These are phyloP conservation scores for Amphipyra berbera DNA, from an alignment of 2,888 invertebrate genomes.

Conservation along the genomic window DNA sequence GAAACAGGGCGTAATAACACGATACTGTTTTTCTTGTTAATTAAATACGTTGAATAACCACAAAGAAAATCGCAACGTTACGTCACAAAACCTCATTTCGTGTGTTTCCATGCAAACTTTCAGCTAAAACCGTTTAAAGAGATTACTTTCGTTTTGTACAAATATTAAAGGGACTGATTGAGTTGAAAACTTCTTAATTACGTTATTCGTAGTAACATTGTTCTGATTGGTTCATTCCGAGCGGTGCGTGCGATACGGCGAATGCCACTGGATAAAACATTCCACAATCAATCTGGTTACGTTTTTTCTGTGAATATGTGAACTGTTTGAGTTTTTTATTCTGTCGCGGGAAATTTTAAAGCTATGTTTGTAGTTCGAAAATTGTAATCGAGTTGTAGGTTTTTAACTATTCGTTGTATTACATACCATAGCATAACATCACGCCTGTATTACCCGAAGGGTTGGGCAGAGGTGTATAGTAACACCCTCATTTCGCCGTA, in stretches of 20 bases:
- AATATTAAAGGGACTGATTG: constrained; percentile 78
- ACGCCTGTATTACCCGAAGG: no score
- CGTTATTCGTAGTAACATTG: constrained; percentile 56
- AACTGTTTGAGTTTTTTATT: constrained; percentile 13
- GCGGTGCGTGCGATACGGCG: constrained; percentile 45
- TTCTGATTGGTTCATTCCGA: constrained; percentile 54
- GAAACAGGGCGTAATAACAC: background rate
- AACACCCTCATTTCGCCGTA: no score
- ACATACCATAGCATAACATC: no score
- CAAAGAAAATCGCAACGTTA: constrained; percentile 13
- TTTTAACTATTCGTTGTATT: background rate
- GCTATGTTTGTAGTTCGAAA: constrained; percentile 13
- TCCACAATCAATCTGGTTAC: constrained; percentile 19
- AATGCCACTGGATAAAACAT: constrained; percentile 41
- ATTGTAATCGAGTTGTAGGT: constrained; percentile 14
- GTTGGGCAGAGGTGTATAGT: no score
- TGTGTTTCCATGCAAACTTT: constrained; percentile 58
- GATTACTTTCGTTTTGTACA: constrained; percentile 79
- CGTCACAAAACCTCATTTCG: constrained; percentile 34
- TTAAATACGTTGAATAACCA: background rate
- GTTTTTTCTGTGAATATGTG: constrained; percentile 26
- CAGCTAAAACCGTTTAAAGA: constrained; percentile 71
- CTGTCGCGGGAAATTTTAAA: constrained; percentile 11
- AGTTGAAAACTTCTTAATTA: constrained; percentile 79
- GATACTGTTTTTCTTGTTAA: background rate